Percentiles rank a stretch among this genome's conserved stretches.
Evolutionary conservation across 2,113 vertebrate species (phyloP).

Genomic region (Nothoprocta perdicaria): DNA sequence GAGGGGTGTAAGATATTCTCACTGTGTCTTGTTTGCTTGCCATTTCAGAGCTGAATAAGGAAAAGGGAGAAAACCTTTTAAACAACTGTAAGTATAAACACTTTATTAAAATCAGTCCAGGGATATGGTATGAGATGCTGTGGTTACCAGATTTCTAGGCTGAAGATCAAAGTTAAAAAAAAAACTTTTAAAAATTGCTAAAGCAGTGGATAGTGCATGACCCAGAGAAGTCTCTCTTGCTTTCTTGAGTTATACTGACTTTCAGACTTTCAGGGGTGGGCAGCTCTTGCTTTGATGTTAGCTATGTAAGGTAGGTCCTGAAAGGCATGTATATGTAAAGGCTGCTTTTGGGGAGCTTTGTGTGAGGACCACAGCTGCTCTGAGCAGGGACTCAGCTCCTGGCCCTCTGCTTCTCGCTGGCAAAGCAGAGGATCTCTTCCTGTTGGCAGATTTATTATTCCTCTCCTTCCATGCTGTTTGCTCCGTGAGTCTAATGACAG

Average conservation of each 20-base stretch:
- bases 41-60: slow-evolving; percentile 68
- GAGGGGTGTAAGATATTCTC: not conserved
- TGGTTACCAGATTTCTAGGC: not conserved
- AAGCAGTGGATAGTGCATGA: not conserved
- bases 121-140: not conserved
- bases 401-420: not conserved
- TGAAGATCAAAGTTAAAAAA: not conserved
- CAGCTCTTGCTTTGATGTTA: not conserved
- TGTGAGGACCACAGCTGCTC: not conserved
- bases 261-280: not conserved
- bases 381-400: not conserved
- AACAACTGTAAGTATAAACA: slow-evolving; percentile 76
- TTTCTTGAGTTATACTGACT: not conserved
- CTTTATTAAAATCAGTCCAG: not conserved
- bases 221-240: not conserved
- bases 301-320: not conserved
- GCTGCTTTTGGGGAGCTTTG: not conserved
- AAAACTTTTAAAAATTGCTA: not conserved
- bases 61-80: slow-evolving; percentile 74
- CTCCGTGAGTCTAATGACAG: no score
- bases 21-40: slow-evolving; percentile 32
- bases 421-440: not conserved
- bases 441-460: not conserved
- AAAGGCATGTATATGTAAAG: not conserved
- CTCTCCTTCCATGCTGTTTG: not conserved